Percentiles rank a stretch among this genome's conserved stretches.
Evolutionary conservation across 2,113 vertebrate species (phyloP).

Genomic region (Aviceda subcristata): DNA sequence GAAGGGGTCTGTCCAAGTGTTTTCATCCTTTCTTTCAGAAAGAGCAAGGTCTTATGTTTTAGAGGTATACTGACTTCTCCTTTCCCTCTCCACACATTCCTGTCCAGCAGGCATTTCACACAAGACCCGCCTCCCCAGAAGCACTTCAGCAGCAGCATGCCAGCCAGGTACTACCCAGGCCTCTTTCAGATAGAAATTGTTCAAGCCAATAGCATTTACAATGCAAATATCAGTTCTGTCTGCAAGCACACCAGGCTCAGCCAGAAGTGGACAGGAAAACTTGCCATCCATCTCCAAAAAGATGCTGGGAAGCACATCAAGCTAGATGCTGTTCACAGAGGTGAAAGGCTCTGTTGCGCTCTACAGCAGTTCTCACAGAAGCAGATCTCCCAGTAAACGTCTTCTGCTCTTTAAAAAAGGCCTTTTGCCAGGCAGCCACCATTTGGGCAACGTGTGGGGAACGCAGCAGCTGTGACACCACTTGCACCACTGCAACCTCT

Average conservation of each 20-base stretch:
- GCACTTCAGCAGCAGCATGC: not conserved
- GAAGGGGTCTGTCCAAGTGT: not conserved
- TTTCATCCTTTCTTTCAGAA: not conserved
- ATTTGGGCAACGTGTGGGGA: fast-evolving
- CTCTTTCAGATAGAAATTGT: not conserved
- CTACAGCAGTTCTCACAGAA: not conserved
- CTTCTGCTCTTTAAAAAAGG: not conserved
- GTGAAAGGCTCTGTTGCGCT: not conserved
- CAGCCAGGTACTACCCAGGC: not conserved
- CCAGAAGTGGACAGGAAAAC: not conserved
- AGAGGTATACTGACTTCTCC: not conserved
- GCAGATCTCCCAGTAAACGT: not conserved
- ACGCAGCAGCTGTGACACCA: not conserved
- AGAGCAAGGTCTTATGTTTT: not conserved
- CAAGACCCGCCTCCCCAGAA: not conserved
- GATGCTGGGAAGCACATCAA: not conserved
- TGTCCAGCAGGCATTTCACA: not conserved
- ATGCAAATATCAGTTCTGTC: not conserved
- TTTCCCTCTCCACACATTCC: not conserved
- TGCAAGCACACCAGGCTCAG: not conserved
- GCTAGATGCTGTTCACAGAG: not conserved
- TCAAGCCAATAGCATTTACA: not conserved
- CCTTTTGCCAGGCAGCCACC: not conserved
- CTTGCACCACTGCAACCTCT: not conserved
- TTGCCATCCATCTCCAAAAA: not conserved